Evolutionary conservation across 2,797 vertebrate species (phyloP).

Genomic region (Acridotheres tristis): DNA sequence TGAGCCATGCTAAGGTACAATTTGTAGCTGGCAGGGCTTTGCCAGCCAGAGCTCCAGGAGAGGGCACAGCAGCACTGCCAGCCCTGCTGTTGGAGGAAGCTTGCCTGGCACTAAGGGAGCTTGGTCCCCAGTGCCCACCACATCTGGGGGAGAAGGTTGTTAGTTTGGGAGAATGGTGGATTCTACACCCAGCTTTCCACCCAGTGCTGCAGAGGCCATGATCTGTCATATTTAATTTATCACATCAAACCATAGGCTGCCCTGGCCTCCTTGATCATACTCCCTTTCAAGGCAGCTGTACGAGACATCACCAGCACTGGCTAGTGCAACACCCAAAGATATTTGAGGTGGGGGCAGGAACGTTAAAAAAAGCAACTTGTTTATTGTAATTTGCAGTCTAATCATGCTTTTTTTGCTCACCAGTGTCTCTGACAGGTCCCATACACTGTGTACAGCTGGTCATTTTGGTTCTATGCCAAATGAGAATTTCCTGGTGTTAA

Average conservation of each 20-base stretch:
- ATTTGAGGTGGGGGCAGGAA: background rate
- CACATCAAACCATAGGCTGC: background rate
- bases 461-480: constrained; percentile 40
- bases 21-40: background rate
- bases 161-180: background rate
- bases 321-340: background rate
- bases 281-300: background rate
- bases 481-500: constrained; percentile 58
- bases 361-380: background rate
- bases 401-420: background rate
- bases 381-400: constrained; percentile 33
- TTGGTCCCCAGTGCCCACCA: fast-evolving
- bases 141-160: fast-evolving
- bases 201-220: background rate
- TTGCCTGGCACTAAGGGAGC: background rate
- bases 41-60: background rate
- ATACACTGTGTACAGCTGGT: constrained; percentile 62
- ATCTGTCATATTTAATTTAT: background rate
- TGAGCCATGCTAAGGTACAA: background rate
- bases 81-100: background rate
- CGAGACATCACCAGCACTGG: background rate
- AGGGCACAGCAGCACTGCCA: background rate
- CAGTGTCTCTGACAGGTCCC: constrained; percentile 46
- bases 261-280: background rate
- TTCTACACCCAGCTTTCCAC: background rate